Evolutionary conservation across 2,113 vertebrate genomes (phyloP).

Genomic region (Nerophis lumbriciformis): DNA sequence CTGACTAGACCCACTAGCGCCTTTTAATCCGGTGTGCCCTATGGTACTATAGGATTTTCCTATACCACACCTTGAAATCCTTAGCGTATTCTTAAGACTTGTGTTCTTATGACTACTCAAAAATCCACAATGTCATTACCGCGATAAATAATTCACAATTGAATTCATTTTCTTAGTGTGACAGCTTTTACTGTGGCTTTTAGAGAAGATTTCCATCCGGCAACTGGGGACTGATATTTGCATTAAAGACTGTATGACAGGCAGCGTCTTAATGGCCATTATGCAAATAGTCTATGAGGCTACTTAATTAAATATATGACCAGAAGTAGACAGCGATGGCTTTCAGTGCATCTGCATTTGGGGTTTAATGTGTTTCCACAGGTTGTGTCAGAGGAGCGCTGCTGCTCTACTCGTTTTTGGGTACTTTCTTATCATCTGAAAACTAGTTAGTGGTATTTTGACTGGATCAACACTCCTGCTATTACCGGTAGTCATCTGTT

Average conservation of each 20-base stretch:
- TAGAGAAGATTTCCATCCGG: neutral
- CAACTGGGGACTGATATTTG: slow-evolving; percentile 9
- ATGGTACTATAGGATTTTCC: too few relatives aligned
- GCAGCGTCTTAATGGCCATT: slow-evolving; percentile 2
- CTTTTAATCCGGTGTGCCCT: too few relatives aligned
- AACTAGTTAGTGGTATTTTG: too few relatives aligned
- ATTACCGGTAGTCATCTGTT: too few relatives aligned
- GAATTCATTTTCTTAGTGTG: slow-evolving; percentile 8
- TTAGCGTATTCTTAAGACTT: too few relatives aligned
- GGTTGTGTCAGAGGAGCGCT: too few relatives aligned
- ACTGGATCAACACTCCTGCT: too few relatives aligned
- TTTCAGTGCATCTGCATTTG: neutral
- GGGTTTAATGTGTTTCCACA: neutral
- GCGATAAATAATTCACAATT: slow-evolving; percentile 1
- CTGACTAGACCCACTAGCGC: too few relatives aligned
- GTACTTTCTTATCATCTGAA: too few relatives aligned
- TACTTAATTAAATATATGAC: neutral
- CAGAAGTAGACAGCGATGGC: neutral
- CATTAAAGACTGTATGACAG: neutral
- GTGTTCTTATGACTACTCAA: too few relatives aligned
- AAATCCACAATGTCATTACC: neutral
- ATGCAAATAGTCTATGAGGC: neutral
- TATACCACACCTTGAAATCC: too few relatives aligned
- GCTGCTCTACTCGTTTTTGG: too few relatives aligned
- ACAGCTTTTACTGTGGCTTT: neutral